phyloP scores from a whole-genome alignment of 2,888 invertebrate species.

The Aleiodes leptofemur region DNA sequence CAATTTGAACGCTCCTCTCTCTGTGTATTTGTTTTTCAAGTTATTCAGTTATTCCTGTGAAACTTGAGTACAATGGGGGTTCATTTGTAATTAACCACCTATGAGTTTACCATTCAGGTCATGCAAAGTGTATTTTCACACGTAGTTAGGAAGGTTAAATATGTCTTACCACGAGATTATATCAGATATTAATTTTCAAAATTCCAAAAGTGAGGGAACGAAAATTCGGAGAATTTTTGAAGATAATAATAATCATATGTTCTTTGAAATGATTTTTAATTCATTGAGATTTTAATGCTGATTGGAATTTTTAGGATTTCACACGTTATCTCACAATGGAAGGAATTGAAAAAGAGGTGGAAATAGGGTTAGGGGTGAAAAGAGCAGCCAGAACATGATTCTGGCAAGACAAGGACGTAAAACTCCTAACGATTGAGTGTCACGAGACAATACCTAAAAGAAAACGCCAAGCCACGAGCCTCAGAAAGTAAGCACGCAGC shows the following conservation, averaged over 20 bases:
- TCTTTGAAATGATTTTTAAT: neutral
- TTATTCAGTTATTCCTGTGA: neutral
- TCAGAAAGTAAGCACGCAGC: constrained; percentile 23
- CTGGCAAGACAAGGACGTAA: constrained; percentile 54
- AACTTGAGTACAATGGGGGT: constrained; percentile 32
- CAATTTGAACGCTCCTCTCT: neutral
- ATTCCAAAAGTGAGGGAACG: neutral
- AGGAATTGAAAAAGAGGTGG: constrained; percentile 23
- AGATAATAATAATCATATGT: neutral
- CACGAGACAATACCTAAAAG: constrained; percentile 65
- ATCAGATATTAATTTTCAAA: neutral
- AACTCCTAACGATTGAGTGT: constrained; percentile 64
- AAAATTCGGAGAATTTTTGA: neutral
- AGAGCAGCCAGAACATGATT: constrained; percentile 60
- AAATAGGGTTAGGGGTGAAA: constrained; percentile 53
- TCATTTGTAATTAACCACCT: constrained; percentile 45
- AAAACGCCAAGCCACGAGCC: constrained; percentile 59
- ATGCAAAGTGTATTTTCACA: constrained; percentile 7
- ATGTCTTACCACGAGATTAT: constrained; percentile 1
- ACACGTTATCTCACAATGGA: constrained; percentile 31
- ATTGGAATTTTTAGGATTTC: constrained; percentile 51
- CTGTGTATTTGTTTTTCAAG: neutral
- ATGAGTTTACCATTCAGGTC: neutral
- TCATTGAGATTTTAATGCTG: constrained; percentile 6
- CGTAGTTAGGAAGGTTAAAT: constrained; percentile 31